Conservation (phyloP, 2,113 vertebrate genomes). For the Conger conger region DNA sequence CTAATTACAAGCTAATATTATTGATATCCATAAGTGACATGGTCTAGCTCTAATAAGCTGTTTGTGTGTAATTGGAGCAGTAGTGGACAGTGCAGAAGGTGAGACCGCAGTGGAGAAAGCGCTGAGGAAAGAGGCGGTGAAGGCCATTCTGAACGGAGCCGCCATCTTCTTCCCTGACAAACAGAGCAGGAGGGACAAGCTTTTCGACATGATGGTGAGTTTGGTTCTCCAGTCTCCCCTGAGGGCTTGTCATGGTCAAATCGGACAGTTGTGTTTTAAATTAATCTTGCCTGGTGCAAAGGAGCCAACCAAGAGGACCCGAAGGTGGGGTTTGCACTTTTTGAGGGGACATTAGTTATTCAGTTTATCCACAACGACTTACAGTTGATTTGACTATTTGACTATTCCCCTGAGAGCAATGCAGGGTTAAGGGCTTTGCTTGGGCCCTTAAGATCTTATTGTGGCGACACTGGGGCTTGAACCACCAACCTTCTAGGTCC, state of each 20-base stretch:
- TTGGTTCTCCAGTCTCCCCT: neutral
- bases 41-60: neutral
- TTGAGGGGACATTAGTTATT: too few species aligned
- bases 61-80: constrained; percentile 61
- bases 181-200: constrained; percentile 79
- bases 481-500: too few species aligned
- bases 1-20: too few species aligned
- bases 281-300: too few species aligned
- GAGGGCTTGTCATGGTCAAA: neutral
- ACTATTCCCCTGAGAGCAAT: too few species aligned
- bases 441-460: too few species aligned
- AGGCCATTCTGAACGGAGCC: constrained; percentile 87
- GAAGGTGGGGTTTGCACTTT: too few species aligned
- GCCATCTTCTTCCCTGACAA: constrained; percentile 95
- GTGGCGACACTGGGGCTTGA: too few species aligned
- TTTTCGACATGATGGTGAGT: constrained; percentile 93
- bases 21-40: neutral
- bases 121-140: constrained; percentile 83
- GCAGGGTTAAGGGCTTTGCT: too few species aligned
- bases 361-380: too few species aligned
- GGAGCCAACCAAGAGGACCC: too few species aligned
- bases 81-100: constrained; percentile 78
- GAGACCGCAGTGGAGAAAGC: constrained; percentile 68
- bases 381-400: too few species aligned
- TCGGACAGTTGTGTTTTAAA: neutral